phyloP scores from a whole-genome alignment of 2,113 vertebrate species.

The Apeltes quadracus region DNA sequence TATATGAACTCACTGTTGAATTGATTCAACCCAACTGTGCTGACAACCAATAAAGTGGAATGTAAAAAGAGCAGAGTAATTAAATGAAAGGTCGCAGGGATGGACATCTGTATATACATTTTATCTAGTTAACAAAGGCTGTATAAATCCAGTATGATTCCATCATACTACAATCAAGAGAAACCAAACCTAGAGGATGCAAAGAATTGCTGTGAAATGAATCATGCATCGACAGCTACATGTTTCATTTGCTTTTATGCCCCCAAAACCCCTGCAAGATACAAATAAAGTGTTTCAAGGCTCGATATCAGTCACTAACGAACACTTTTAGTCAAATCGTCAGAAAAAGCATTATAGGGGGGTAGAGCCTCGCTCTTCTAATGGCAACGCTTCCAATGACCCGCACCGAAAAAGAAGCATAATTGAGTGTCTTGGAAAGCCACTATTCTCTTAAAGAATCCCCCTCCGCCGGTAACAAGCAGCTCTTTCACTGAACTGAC shows the following conservation, averaged over 20 bases:
- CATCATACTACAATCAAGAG: background rate
- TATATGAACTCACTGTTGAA: background rate
- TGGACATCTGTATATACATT: background rate
- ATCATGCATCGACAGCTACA: background rate
- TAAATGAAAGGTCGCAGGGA: background rate
- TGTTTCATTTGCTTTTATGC: background rate
- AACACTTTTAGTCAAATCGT: conserved; percentile 60
- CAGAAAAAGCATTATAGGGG: conserved; percentile 59
- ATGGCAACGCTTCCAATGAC: conserved; percentile 55
- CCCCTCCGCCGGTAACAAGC: conserved; percentile 32
- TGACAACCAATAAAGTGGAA: background rate
- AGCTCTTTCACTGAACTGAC: conserved; percentile 48
- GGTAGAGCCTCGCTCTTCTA: conserved; percentile 36
- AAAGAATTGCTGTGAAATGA: background rate
- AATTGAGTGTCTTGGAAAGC: conserved; percentile 14
- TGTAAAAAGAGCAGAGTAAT: background rate
- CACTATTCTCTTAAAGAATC: conserved; percentile 25
- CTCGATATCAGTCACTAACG: conserved; percentile 30
- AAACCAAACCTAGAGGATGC: background rate
- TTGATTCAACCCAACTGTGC: background rate
- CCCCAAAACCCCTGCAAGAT: background rate
- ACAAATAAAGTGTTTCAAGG: too few relatives aligned
- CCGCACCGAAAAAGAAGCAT: conserved; percentile 5
- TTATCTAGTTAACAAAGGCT: background rate
- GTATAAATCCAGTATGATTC: conserved; percentile 1